Conservation (phyloP, 2,797 vertebrate genomes). For the Acanthis flammea region DNA sequence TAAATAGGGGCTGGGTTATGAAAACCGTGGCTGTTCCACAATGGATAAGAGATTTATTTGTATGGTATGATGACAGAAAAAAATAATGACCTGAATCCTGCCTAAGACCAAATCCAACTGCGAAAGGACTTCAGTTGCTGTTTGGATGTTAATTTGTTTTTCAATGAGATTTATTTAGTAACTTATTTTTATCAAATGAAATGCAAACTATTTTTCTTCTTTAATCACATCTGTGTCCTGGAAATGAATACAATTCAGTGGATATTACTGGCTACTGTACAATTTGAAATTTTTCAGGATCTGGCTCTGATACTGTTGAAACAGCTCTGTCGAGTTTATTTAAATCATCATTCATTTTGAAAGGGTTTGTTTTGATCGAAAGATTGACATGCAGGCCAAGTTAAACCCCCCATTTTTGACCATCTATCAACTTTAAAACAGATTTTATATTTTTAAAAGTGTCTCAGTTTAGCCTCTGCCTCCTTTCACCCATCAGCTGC, state of each 20-base stretch:
- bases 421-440: neutral
- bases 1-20: neutral
- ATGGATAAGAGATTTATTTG: neutral
- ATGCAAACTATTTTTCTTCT: neutral
- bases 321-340: neutral
- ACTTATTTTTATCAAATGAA: slow-evolving; percentile 4
- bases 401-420: neutral
- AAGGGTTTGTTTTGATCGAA: neutral
- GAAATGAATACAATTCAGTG: neutral
- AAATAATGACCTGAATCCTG: neutral
- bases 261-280: neutral
- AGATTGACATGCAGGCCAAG: neutral
- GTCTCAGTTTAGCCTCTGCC: neutral
- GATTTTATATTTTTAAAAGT: neutral
- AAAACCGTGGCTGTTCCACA: neutral
- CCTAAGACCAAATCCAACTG: neutral
- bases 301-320: neutral
- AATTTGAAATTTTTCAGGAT: neutral
- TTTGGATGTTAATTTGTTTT: slow-evolving; percentile 9
- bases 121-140: neutral
- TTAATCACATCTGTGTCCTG: neutral
- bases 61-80: neutral
- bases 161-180: neutral
- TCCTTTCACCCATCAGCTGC: neutral
- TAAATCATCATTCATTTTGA: neutral